Evolutionary conservation across 2,113 vertebrate species (phyloP).

Genomic region (Cyphomyrus plagiostoma): DNA sequence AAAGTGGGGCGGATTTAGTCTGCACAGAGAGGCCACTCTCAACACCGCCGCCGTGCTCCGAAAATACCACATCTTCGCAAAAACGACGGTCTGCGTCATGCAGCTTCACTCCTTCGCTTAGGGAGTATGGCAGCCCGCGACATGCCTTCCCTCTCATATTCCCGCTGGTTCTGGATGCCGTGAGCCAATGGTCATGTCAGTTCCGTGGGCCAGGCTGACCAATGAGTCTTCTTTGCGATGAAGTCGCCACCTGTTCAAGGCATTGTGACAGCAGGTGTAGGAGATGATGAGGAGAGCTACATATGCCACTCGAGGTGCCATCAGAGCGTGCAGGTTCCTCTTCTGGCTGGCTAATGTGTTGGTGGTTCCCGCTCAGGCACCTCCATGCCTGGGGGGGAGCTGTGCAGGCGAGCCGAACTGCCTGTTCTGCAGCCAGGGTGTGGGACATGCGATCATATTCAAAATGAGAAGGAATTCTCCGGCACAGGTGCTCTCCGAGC

Average conservation of each 20-base stretch:
- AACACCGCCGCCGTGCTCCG: constrained; percentile 54
- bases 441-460: constrained; percentile 6
- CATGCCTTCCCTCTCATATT: neutral
- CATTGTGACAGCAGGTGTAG: neutral
- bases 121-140: neutral
- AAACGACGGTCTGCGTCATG: neutral
- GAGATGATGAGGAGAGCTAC: neutral
- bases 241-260: neutral
- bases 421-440: neutral
- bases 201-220: neutral
- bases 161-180: neutral
- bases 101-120: neutral
- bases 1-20: constrained; percentile 65
- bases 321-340: neutral
- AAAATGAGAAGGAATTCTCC: neutral
- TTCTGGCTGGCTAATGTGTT: neutral
- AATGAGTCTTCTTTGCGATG: neutral
- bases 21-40: constrained; percentile 75
- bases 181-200: neutral
- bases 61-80: constrained; percentile 77
- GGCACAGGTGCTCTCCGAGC: constrained; percentile 16
- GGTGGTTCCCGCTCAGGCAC: neutral
- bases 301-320: neutral
- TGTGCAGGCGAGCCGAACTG: neutral
- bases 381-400: neutral